Conservation (phyloP, 2,888 invertebrate genomes). For the Sesamia inferens region DNA sequence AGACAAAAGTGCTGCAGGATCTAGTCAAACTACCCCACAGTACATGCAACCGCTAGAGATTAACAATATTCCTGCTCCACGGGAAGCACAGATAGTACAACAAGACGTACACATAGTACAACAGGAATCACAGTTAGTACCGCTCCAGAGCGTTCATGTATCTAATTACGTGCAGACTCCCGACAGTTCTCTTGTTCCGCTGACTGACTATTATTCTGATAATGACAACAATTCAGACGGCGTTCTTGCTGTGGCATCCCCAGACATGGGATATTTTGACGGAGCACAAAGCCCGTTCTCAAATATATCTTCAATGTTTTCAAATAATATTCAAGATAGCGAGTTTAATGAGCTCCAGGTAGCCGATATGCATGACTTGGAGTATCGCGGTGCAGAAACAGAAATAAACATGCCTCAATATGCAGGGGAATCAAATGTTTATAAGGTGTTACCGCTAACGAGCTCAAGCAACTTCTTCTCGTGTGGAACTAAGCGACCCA, state of each 20-base stretch:
- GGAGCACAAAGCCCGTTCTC: constrained; percentile 24
- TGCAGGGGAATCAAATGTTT: constrained; percentile 2
- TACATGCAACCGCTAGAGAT: constrained; percentile 1
- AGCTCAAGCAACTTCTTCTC: constrained; percentile 19
- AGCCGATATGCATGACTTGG: not conserved
- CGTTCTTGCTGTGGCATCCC: not conserved
- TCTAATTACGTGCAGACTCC: constrained; percentile 14
- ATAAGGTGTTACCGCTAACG: constrained; percentile 29
- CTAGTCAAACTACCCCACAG: constrained; percentile 8
- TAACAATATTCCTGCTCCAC: not conserved
- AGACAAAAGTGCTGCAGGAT: not conserved
- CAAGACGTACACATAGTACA: not conserved
- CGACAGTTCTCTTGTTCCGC: not conserved
- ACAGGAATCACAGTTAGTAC: constrained; percentile 5
- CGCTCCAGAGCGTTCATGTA: constrained; percentile 12
- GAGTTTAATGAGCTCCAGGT: not conserved
- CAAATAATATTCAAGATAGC: constrained; percentile 7
- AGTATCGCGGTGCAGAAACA: not conserved
- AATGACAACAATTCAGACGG: constrained; percentile 17
- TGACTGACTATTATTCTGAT: constrained; percentile 6
- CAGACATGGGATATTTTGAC: constrained; percentile 40
- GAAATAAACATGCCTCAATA: not conserved
- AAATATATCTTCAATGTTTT: constrained; percentile 21
- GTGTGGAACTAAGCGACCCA: constrained; percentile 66
- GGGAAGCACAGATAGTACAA: not conserved